Conservation (phyloP, 2,797 vertebrate genomes). For the Synaphobranchus kaupii region DNA sequence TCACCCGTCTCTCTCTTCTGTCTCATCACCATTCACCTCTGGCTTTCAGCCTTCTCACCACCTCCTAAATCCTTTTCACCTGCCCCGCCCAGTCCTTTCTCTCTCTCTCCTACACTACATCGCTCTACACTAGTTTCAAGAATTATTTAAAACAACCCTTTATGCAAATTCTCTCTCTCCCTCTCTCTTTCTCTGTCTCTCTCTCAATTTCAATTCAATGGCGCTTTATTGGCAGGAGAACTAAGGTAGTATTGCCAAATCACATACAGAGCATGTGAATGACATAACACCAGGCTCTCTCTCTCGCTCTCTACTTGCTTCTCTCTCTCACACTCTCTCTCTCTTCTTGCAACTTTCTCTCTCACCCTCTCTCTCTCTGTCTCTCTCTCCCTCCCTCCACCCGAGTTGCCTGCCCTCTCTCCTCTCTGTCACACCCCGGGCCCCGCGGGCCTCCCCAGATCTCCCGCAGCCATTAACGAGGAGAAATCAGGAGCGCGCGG, state of each 20-base stretch:
- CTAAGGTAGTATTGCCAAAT: too few species aligned
- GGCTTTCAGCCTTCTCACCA: neutral
- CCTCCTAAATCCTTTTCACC: neutral
- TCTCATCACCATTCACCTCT: neutral
- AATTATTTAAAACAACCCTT: neutral
- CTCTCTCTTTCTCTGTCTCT: neutral
- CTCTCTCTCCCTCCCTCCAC: neutral
- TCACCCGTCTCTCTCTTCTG: neutral
- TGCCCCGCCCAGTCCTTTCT: neutral
- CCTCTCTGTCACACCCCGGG: constrained; percentile 3
- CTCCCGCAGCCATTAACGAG: neutral
- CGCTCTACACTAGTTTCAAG: neutral
- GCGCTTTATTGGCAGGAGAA: too few species aligned
- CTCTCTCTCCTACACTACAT: neutral
- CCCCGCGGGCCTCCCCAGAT: neutral
- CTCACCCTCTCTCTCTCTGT: neutral
- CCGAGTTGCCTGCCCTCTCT: neutral
- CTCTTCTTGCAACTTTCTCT: neutral
- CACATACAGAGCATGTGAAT: too few species aligned
- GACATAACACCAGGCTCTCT: neutral
- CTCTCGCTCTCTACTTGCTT: neutral
- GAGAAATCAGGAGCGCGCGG: neutral
- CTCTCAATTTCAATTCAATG: too few species aligned
- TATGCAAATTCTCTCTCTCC: neutral
- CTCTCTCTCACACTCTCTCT: neutral